Conservation (phyloP, 2,888 invertebrate species). For the Amiota mariae region DNA sequence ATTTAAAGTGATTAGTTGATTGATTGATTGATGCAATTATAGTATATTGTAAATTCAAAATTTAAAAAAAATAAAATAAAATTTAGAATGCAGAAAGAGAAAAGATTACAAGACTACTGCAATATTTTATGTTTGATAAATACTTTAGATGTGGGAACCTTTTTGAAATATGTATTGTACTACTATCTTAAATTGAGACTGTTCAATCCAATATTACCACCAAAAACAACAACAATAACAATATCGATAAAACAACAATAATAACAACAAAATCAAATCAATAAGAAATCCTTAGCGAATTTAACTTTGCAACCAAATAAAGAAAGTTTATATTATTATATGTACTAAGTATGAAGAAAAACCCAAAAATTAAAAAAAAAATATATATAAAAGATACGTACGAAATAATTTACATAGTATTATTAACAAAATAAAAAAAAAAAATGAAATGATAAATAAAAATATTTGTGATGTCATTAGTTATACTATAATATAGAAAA, state of each 20-base stretch:
- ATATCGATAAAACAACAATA: no score
- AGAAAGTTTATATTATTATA: neutral
- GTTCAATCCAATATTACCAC: slow-evolving; percentile 13
- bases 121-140: neutral
- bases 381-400: neutral
- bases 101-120: neutral
- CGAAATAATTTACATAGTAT: slow-evolving; percentile 1
- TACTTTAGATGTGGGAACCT: neutral
- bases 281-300: slow-evolving; percentile 8
- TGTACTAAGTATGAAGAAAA: neutral
- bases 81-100: neutral
- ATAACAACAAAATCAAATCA: neutral
- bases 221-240: neutral
- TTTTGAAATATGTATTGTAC: neutral
- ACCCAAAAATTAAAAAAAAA: no score
- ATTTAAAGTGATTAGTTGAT: neutral
- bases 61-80: neutral
- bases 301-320: neutral
- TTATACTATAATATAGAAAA: neutral
- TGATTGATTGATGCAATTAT: neutral
- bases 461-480: slow-evolving; percentile 54
- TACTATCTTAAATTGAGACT: neutral
- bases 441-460: neutral
- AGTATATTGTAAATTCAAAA: no score
- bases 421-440: neutral